These are phyloP conservation scores for Megamerina dolium DNA, from an alignment of 2,888 invertebrate species.

Conservation along the genomic window DNA sequence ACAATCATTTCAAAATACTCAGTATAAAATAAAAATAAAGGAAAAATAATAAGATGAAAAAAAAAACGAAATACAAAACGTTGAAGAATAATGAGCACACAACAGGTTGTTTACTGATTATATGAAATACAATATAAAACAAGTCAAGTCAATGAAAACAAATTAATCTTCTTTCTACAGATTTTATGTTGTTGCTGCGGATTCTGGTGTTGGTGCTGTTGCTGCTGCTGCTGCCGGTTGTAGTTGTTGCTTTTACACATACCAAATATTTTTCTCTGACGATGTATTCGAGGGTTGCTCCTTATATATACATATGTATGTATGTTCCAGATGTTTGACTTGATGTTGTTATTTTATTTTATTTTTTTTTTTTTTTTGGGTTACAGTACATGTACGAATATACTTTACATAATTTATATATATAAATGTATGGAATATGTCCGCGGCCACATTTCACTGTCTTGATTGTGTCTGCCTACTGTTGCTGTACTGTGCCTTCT, in stretches of 20 bases:
- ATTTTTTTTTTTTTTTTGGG: no score
- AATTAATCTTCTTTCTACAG: slow-evolving; percentile 27
- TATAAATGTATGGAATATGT: no score
- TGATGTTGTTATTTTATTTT: slow-evolving; percentile 9
- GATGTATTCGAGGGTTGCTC: no score
- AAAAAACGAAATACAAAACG: not conserved
- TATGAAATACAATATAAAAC: slow-evolving; percentile 22
- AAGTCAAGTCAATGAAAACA: slow-evolving; percentile 18
- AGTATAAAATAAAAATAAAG: not conserved
- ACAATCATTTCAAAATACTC: no score
- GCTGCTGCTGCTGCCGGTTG: not conserved
- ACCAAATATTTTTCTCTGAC: no score
- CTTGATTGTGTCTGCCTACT: slow-evolving; percentile 17
- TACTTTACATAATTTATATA: no score
- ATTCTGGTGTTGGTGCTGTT: not conserved
- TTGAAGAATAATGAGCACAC: slow-evolving; percentile 19
- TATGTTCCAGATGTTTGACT: slow-evolving; percentile 16
- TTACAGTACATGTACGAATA: no score
- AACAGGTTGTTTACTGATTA: slow-evolving; percentile 30
- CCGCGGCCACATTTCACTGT: slow-evolving; percentile 13
- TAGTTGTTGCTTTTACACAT: not conserved
- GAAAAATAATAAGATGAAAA: not conserved
- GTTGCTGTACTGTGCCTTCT: slow-evolving; percentile 26
- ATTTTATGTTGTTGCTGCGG: slow-evolving; percentile 6
- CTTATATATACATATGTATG: no score